Conservation (phyloP, 2,797 vertebrate species). For the Tragopan temminckii region DNA sequence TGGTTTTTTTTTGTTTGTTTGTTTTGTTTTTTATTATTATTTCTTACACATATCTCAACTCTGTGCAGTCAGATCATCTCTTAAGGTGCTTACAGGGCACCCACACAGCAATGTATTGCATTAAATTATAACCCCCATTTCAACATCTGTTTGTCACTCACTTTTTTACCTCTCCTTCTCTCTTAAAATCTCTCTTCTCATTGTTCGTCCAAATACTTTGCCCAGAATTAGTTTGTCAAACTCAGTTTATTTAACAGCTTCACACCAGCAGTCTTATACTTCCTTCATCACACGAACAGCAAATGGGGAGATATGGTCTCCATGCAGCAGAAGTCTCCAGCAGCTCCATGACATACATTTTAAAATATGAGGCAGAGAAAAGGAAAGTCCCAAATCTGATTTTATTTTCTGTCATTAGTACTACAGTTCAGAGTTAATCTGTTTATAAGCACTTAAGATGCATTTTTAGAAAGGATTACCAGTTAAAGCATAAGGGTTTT, state of each 20-base stretch:
- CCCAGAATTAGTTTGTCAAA: neutral
- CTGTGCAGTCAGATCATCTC: neutral
- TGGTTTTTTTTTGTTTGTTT: neutral
- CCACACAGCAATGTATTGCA: rapidly evolving
- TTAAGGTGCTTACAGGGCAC: neutral
- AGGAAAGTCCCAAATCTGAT: neutral
- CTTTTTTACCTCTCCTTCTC: neutral
- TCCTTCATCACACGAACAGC: neutral
- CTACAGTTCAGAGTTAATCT: neutral
- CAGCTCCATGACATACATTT: neutral
- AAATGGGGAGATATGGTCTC: neutral
- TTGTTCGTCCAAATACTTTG: neutral
- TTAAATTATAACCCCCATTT: neutral
- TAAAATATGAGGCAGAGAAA: neutral
- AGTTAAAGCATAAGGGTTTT: neutral
- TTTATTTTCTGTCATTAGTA: neutral
- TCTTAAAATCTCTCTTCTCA: neutral
- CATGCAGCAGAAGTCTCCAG: neutral
- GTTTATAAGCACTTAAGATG: neutral
- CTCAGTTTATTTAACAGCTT: neutral
- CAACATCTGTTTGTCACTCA: neutral
- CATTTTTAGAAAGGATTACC: neutral
- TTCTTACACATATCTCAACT: neutral
- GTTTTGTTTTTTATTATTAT: neutral
- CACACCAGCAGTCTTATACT: rapidly evolving